phyloP scores from a whole-genome alignment of 2,888 invertebrate species.

The Lithophane socia region DNA sequence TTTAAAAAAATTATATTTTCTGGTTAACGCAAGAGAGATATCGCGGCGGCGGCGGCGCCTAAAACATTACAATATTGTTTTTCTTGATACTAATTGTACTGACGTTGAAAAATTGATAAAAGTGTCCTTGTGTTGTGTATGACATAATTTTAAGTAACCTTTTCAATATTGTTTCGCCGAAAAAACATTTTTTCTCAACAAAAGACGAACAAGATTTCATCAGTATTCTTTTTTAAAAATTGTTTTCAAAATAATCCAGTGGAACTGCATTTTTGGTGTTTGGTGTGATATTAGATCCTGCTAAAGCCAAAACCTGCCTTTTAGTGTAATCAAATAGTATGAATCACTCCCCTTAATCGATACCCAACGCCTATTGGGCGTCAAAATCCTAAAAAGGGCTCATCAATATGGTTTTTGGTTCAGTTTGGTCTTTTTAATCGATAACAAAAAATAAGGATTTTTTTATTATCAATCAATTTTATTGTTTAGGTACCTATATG shows the following conservation, averaged over 20 bases:
- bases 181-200: not conserved
- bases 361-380: not conserved
- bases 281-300: not conserved
- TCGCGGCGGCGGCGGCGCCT: no score
- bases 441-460: not conserved
- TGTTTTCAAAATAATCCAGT: not conserved
- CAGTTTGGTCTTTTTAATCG: not conserved
- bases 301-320: not conserved
- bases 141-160: not conserved
- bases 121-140: not conserved
- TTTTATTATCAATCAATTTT: not conserved
- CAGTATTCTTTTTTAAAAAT: not conserved
- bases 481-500: no score
- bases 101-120: not conserved
- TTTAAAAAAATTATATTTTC: not conserved
- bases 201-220: not conserved
- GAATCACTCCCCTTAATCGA: no score
- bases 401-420: not conserved
- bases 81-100: not conserved
- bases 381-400: not conserved
- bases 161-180: no score
- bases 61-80: not conserved
- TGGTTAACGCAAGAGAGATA: not conserved
- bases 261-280: not conserved
- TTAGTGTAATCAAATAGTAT: not conserved